Evolutionary conservation across 2,888 invertebrate species (phyloP), one percentile per base, ranked within the genome.

Genomic region (Ormia ochracea): DNA sequence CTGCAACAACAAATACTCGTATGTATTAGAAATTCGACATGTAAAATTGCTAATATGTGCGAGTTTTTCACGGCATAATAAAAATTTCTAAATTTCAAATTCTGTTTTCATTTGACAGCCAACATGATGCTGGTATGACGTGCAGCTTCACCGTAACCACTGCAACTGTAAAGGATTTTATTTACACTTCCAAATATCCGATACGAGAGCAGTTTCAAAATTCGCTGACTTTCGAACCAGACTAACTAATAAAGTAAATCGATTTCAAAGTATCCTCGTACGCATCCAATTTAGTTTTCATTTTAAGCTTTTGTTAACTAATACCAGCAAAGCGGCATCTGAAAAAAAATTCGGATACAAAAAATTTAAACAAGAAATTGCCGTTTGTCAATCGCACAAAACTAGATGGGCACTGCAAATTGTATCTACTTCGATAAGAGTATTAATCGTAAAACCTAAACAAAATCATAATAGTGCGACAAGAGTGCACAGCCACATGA

Each of bases 381-480:
- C 61, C 74, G 74, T 78, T 78, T 74, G 74, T 70, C 79, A 74
- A 70, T 70, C 52, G 48, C 58, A 74, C 43, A 63, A 61, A 59
- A 74, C 58, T 65, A 59, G 52, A 79, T 74, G 65, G n/a, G n/a
- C n/a, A 75, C 75, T 65, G 70, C 65, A 69, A 65, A 65, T 79
- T 74, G 70, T 59, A 31, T 56, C 58, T 48, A 69, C 65, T 33
- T 6, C 50, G 79, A 75, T 75, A 79, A 79, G 65, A 74, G 58
- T 68, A 77, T 77, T 77, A 77, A 77, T 58, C 23, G 63, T 50
- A 61, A 69, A 69, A 56, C 26, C 38, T 3, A 38, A 41, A 56
- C n/a, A 61, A 59, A 52, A 28, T 31, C 38, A 38, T 48, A 61
- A 36, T 48, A 52, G 7, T 10, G 23, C 17, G 36, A 36, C 19